A percentile compares a stretch with the other conserved stretches of the same genome.
Evolutionary conservation across 1,140 invertebrate species (phyloP).

Genomic region (Solenopsis invicta): DNA sequence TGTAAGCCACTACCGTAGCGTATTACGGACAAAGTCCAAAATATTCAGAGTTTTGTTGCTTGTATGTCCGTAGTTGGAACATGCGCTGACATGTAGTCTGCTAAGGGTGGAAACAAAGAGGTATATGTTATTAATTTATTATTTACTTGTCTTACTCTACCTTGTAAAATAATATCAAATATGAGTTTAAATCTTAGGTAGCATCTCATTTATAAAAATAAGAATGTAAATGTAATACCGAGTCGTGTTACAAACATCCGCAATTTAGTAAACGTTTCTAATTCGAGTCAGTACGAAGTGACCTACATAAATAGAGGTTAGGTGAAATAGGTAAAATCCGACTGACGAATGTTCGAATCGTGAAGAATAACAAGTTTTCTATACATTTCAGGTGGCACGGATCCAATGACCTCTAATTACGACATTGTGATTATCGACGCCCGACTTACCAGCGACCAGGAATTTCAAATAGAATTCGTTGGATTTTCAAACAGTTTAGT

Average conservation of each 20-base stretch:
- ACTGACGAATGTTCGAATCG: not conserved
- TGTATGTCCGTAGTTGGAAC: constrained; percentile 88
- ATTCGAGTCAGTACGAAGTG: no score
- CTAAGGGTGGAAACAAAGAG: constrained; percentile 89
- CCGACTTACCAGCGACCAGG: constrained; percentile 87
- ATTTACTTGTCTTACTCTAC: not conserved
- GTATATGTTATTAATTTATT: constrained; percentile 81
- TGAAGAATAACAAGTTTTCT: not conserved
- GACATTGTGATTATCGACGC: constrained; percentile 89
- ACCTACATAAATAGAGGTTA: constrained; percentile 60
- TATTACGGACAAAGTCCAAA: constrained; percentile 91
- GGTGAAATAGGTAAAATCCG: constrained; percentile 57
- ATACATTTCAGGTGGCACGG: constrained; percentile 76
- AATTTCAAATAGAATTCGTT: constrained; percentile 79
- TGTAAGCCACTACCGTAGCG: constrained; percentile 86
- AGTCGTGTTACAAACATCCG: constrained; percentile 79
- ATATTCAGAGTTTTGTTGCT: constrained; percentile 89
- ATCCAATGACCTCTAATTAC: constrained; percentile 82
- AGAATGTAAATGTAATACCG: constrained; percentile 83
- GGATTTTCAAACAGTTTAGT: constrained; percentile 78
- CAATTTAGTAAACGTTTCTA: constrained; percentile 67
- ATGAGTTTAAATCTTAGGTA: constrained; percentile 77
- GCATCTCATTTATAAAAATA: constrained; percentile 80
- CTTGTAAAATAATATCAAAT: not conserved
- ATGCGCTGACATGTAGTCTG: constrained; percentile 87